These are phyloP conservation scores for Scaptomyza cyrtandrae DNA, from an alignment of 2,888 invertebrate genomes.

Conservation along the genomic window DNA sequence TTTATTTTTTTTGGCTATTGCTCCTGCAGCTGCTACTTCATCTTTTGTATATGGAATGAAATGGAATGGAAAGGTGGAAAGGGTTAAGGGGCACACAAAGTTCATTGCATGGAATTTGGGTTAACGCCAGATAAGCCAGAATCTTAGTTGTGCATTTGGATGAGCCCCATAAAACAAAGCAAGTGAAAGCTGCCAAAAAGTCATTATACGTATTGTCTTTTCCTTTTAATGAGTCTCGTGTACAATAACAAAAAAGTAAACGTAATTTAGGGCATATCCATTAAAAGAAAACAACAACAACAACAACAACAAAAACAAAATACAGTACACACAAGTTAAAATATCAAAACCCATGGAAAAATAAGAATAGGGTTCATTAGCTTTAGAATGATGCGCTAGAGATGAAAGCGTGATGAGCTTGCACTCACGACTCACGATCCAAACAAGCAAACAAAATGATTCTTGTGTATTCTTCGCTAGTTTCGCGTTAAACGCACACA, in stretches of 20 bases:
- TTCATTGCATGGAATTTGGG: constrained; percentile 71
- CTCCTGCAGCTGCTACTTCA: constrained; percentile 4
- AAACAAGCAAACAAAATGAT: not conserved
- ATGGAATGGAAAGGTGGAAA: not conserved
- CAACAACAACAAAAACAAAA: constrained; percentile 7
- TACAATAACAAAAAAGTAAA: constrained; percentile 40
- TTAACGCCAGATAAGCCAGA: constrained; percentile 36
- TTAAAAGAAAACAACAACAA: constrained; percentile 14
- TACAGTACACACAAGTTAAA: constrained; percentile 11
- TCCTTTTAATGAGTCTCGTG: constrained; percentile 50
- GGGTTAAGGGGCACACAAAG: constrained; percentile 31
- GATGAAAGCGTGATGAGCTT: constrained; percentile 5
- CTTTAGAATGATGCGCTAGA: constrained; percentile 13
- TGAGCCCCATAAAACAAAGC: constrained; percentile 20
- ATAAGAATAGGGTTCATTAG: constrained; percentile 46
- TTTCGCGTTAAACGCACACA: not conserved
- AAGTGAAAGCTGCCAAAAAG: constrained; percentile 74
- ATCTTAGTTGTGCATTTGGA: constrained; percentile 44
- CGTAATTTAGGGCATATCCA: constrained; percentile 43
- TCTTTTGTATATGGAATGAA: not conserved
- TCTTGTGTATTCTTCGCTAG: not conserved
- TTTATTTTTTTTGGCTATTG: constrained; percentile 13
- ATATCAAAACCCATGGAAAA: constrained; percentile 1
- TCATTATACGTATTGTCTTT: constrained; percentile 51
- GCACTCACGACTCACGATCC: not conserved